These are phyloP conservation scores for Marasmarcha lunaedactyla DNA, from an alignment of 2,888 invertebrate species.

Conservation along the genomic window DNA sequence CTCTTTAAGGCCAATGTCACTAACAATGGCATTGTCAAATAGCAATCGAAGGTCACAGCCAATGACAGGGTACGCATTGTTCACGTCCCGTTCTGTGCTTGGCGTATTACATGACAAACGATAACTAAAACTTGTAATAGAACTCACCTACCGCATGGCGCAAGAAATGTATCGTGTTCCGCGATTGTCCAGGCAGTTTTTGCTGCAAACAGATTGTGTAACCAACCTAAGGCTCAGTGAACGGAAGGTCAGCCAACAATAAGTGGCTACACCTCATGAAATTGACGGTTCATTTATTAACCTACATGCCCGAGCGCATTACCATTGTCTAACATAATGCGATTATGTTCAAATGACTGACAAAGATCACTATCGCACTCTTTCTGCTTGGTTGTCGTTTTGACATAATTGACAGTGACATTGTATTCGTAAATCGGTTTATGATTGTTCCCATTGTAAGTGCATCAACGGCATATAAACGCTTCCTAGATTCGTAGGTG, in stretches of 20 bases:
- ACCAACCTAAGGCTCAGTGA: slow-evolving; percentile 23
- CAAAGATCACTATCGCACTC: slow-evolving; percentile 26
- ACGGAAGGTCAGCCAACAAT: slow-evolving; percentile 36
- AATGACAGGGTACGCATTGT: neutral
- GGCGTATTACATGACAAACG: neutral
- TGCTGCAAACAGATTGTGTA: neutral
- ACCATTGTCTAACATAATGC: slow-evolving; percentile 32
- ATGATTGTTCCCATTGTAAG: neutral
- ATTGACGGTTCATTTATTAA: slow-evolving; percentile 38
- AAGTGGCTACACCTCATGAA: slow-evolving; percentile 12
- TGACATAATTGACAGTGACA: slow-evolving; percentile 30
- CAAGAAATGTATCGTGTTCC: too few species aligned
- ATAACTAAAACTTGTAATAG: too few species aligned
- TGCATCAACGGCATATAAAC: neutral
- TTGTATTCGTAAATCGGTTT: slow-evolving; percentile 11
- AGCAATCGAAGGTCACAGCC: neutral
- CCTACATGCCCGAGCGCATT: slow-evolving; percentile 24
- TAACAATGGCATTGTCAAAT: neutral
- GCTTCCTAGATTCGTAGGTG: too few species aligned
- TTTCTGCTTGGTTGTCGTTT: slow-evolving; percentile 16
- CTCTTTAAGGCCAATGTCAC: neutral
- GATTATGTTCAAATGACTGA: slow-evolving; percentile 37
- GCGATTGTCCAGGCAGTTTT: neutral
- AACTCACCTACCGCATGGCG: too few species aligned
- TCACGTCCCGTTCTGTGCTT: neutral